Evolutionary conservation across 2,113 vertebrate species (phyloP).

Genomic region (Dasyurus viverrinus): DNA sequence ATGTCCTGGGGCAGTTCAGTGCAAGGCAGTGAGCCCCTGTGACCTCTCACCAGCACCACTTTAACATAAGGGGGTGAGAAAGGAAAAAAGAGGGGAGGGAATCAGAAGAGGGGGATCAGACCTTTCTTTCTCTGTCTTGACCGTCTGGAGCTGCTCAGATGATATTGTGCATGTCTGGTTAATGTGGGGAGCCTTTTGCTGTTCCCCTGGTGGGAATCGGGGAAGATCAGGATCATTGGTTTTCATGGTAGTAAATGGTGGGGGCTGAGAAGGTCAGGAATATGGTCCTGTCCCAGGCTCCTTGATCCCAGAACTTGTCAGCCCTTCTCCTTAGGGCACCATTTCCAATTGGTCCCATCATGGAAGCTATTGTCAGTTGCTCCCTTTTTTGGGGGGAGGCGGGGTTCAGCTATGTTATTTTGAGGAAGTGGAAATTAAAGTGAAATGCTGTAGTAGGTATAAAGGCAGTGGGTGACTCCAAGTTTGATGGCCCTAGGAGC

Average conservation of each 20-base stretch:
- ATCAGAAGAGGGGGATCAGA: background rate
- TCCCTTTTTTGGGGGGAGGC: background rate
- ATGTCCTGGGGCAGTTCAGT: slow-evolving; percentile 27
- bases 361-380: background rate
- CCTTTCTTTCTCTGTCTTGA: background rate
- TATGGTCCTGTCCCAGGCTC: background rate
- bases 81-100: background rate
- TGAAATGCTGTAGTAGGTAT: background rate
- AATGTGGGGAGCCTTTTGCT: background rate
- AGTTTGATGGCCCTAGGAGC: slow-evolving; percentile 24
- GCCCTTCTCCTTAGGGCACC: background rate
- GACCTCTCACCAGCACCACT: background rate
- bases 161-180: background rate
- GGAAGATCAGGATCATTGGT: background rate
- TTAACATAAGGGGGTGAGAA: background rate
- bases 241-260: background rate
- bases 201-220: background rate
- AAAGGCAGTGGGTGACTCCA: background rate
- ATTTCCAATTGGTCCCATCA: background rate
- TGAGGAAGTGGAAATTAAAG: background rate
- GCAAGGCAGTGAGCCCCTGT: background rate
- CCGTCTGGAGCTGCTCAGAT: background rate
- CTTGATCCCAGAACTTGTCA: background rate
- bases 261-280: background rate
- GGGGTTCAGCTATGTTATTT: background rate